A percentile compares a stretch with the other conserved stretches of the same genome.
These are phyloP conservation scores for Drosophila diplacantha DNA, from an alignment of 2,888 invertebrate genomes.

Conservation along the genomic window DNA sequence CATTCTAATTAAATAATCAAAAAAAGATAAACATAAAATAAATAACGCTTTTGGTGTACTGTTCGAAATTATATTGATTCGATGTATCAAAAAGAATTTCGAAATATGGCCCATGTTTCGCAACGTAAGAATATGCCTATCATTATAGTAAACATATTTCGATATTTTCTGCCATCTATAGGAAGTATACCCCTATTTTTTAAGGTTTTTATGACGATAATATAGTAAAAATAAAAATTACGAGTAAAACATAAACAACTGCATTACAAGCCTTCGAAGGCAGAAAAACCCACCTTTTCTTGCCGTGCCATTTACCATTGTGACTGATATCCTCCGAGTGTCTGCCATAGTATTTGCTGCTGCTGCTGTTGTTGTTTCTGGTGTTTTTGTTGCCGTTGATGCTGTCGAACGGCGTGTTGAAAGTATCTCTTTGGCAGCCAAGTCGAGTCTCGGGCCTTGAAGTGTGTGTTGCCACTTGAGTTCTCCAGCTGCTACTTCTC, in stretches of 20 bases:
- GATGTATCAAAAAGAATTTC: too few species aligned
- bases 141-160: too few species aligned
- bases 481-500: constrained; percentile 35
- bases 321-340: constrained; percentile 10
- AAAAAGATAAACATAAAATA: too few species aligned
- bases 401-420: constrained; percentile 60
- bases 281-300: background rate
- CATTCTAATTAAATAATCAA: too few species aligned
- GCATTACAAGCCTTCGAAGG: too few species aligned
- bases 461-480: constrained; percentile 62
- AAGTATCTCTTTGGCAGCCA: constrained; percentile 55
- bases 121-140: too few species aligned
- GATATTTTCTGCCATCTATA: background rate
- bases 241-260: background rate
- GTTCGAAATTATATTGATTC: too few species aligned
- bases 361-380: constrained; percentile 38
- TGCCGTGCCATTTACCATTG: background rate
- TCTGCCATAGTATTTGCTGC: constrained; percentile 53
- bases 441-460: constrained; percentile 45
- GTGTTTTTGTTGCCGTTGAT: constrained; percentile 41
- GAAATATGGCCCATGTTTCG: too few species aligned
- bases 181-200: background rate
- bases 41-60: too few species aligned
- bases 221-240: background rate
- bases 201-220: too few species aligned